phyloP scores from a whole-genome alignment of 1,140 invertebrate species.

The Drosophila gunungcola region DNA sequence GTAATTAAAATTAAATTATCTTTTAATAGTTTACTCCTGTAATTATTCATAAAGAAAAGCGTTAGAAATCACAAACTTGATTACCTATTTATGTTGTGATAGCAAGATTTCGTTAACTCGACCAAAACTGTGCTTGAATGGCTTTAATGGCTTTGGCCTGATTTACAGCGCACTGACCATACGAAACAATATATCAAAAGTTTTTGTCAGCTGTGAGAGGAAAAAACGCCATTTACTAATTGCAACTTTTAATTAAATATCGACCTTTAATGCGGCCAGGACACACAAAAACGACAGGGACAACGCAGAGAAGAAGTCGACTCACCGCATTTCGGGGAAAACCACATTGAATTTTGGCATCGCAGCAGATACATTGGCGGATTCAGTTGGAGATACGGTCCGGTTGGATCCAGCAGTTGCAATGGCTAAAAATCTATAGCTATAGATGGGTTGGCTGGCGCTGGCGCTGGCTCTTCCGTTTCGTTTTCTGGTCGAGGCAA shows the following conservation, averaged over 20 bases:
- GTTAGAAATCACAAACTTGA: conserved; percentile 2
- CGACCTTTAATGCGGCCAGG: conserved; percentile 46
- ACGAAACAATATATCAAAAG: conserved; percentile 39
- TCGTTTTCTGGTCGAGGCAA: conserved; percentile 51
- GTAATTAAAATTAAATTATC: conserved; percentile 41
- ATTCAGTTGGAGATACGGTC: conserved; percentile 8
- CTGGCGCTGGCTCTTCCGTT: conserved; percentile 44
- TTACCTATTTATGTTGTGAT: conserved; percentile 23
- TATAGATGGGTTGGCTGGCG: conserved; percentile 14
- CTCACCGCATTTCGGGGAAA: conserved; percentile 28
- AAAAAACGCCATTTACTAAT: conserved; percentile 44
- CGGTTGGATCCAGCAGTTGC: conserved; percentile 20
- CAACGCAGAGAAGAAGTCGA: conserved; percentile 11
- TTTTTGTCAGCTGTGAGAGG: conserved; percentile 23
- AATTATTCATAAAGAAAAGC: conserved; percentile 4
- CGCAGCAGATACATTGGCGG: conserved; percentile 23
- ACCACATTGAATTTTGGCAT: conserved; percentile 55
- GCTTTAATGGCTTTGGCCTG: conserved; percentile 18
- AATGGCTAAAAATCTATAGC: conserved; percentile 13
- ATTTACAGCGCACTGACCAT: conserved; percentile 28
- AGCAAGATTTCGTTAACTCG: not conserved
- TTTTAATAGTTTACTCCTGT: conserved; percentile 18
- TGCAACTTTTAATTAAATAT: conserved; percentile 77
- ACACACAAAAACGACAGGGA: conserved; percentile 24
- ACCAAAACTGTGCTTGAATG: conserved; percentile 9